Evolutionary conservation across 2,797 vertebrate genomes (phyloP).

Genomic region (Semotilus atromaculatus): DNA sequence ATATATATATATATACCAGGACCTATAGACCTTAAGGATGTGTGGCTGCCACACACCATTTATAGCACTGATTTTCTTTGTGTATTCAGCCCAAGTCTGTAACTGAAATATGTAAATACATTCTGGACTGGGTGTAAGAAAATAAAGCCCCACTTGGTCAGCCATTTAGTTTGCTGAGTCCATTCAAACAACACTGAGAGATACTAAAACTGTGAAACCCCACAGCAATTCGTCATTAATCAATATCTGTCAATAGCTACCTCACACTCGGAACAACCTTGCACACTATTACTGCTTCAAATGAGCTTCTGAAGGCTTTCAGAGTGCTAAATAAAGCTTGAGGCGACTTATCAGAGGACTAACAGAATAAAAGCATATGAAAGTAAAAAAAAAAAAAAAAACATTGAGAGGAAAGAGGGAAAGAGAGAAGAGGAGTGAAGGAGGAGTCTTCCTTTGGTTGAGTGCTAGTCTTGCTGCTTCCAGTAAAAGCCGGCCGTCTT

Average conservation of each 20-base stretch:
- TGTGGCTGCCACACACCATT: background rate
- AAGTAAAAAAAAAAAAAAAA: slow-evolving; percentile 6
- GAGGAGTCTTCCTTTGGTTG: slow-evolving; percentile 74
- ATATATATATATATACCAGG: background rate
- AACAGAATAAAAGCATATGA: slow-evolving; percentile 26
- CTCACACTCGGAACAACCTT: background rate
- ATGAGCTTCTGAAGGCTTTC: slow-evolving; percentile 46
- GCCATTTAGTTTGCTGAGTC: slow-evolving; percentile 34
- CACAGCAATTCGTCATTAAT: slow-evolving; percentile 21
- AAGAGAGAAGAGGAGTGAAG: slow-evolving; percentile 63
- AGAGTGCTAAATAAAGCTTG: slow-evolving; percentile 42
- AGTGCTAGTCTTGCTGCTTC: slow-evolving; percentile 78
- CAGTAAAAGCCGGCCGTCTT: slow-evolving; percentile 81
- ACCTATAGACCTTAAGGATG: background rate
- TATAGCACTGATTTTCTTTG: background rate
- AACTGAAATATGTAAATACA: slow-evolving; percentile 6
- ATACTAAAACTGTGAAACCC: slow-evolving; percentile 21
- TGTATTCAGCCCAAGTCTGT: background rate
- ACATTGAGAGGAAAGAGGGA: slow-evolving; percentile 11
- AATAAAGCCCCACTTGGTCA: slow-evolving; percentile 8
- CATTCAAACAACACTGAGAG: slow-evolving; percentile 32
- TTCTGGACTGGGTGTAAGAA: background rate
- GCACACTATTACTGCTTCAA: slow-evolving; percentile 29
- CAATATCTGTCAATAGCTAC: slow-evolving; percentile 46
- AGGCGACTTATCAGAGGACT: slow-evolving; percentile 27